Evolutionary conservation across 2,888 invertebrate species (phyloP), one percentile per base, ranked within the genome.

Genomic region (Andrena haemorrhoa): DNA sequence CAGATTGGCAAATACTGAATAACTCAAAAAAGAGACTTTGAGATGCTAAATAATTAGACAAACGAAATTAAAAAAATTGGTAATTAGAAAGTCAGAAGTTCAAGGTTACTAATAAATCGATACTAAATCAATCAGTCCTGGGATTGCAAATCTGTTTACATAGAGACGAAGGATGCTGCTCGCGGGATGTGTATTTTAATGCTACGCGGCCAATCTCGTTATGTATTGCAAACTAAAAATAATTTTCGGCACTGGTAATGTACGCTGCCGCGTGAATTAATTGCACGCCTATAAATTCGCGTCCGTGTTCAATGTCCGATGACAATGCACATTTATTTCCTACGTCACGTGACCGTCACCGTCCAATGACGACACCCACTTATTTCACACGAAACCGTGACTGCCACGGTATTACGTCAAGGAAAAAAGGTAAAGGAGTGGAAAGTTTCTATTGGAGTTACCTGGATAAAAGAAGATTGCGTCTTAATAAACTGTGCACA

Each of bases 191-290:
- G 75, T 68, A 68, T 47, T 53, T 47, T 16, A 8, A 12, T 49
- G 51, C 31, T 63, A 58, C n/a, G 23, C 20, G 1, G 7, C 8
- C 35, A 56, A 35, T 29, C 64, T 64, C 20, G 20, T 53, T 20
- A 33, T 61, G 73, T 35, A 65, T 26, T 29, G 69, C 65, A 61
- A 70, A 66, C 81, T 75, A 82, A 79, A 82, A 79, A 79, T 82
- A 82, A 82, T 79, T 56, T 35, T 53, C 35, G 53, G 66, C 26
- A 16, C 51, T 29, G 26, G 29, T 8, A 51, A 72, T 35, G n/a
- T 65, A 58, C 31, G n/a, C 8, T 53, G 47, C 8, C 35, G 5
- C 6, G 53, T 53, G 56, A 71, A 80, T 71, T 71, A 66, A 82
- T 71, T 60, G 56, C 31, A 31, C 60, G 20, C 8, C n/a, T 31